Evolutionary conservation across 2,113 vertebrate species (phyloP).

Genomic region (Orientallactaga bullata): DNA sequence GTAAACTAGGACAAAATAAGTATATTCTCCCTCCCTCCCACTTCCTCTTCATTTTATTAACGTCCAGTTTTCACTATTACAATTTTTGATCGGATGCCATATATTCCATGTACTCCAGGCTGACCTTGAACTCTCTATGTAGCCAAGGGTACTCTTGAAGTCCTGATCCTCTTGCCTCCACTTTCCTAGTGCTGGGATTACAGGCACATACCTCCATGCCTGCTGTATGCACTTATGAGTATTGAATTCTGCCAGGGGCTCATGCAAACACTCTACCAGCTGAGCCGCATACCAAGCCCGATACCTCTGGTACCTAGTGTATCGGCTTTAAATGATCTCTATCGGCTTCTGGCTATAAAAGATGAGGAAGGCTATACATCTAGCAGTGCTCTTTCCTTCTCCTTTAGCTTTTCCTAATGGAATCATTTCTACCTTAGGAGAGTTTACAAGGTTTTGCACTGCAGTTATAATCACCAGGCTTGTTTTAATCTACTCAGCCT

Average conservation of each 20-base stretch:
- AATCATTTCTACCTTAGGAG: background rate
- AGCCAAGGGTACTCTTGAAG: too few relatives aligned
- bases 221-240: too few relatives aligned
- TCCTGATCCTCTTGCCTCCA: too few relatives aligned
- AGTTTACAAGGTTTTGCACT: background rate
- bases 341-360: background rate
- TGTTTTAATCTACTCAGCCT: background rate
- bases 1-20: background rate
- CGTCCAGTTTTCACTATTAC: background rate
- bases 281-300: too few relatives aligned
- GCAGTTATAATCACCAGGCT: background rate
- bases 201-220: too few relatives aligned
- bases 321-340: background rate
- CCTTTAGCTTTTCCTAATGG: background rate
- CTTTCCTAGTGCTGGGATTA: too few relatives aligned
- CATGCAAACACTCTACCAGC: too few relatives aligned
- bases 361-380: background rate
- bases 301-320: background rate
- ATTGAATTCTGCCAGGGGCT: too few relatives aligned
- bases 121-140: too few relatives aligned
- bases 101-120: too few relatives aligned
- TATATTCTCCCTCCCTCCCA: background rate
- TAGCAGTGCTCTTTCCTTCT: too few relatives aligned
- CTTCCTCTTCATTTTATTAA: background rate
- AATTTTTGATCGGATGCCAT: background rate